These are phyloP conservation scores for Ammodytes marinus DNA, from an alignment of 2,113 vertebrate genomes.

Conservation along the genomic window DNA sequence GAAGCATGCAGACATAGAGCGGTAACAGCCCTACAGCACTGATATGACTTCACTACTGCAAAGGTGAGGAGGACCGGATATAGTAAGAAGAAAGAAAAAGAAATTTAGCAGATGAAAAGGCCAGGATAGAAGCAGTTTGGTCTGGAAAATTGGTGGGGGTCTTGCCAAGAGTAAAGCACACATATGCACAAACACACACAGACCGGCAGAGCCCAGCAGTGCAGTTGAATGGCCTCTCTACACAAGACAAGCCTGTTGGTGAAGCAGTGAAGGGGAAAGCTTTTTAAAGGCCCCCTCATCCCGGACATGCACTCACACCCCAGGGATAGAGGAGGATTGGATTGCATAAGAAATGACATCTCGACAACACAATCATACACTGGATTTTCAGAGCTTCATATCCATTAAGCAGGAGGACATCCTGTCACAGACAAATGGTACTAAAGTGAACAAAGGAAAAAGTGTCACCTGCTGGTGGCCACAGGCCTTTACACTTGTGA, in stretches of 20 bases:
- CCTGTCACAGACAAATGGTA: conserved; percentile 56
- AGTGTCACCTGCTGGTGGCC: conserved; percentile 85
- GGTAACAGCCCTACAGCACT: conserved; percentile 13
- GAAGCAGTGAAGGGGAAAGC: conserved; percentile 76
- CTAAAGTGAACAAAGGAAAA: conserved; percentile 76
- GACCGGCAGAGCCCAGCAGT: conserved; percentile 62
- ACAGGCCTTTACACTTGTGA: conserved; percentile 66
- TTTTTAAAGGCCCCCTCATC: conserved; percentile 70
- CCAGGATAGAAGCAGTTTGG: conserved; percentile 45
- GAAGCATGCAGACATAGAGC: conserved; percentile 20
- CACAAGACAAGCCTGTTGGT: conserved; percentile 65
- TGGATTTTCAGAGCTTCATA: conserved; percentile 40
- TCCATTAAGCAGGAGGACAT: conserved; percentile 51
- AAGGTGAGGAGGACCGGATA: conserved; percentile 14
- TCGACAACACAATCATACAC: conserved; percentile 32
- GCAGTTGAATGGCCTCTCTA: conserved; percentile 69
- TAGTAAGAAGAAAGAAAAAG: conserved; percentile 1
- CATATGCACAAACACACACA: conserved; percentile 27
- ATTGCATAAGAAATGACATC: conserved; percentile 73
- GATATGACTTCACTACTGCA: conserved; percentile 21
- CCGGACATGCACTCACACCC: conserved; percentile 75
- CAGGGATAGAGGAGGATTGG: conserved; percentile 54
- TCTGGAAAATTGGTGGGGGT: conserved; percentile 45
- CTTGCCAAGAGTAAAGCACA: conserved; percentile 42
- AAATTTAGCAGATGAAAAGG: conserved; percentile 7